Evolutionary conservation across 1,140 invertebrate genomes (phyloP), one percentile per base, ranked within the genome.

Genomic region (Oedothorax gibbosus): DNA sequence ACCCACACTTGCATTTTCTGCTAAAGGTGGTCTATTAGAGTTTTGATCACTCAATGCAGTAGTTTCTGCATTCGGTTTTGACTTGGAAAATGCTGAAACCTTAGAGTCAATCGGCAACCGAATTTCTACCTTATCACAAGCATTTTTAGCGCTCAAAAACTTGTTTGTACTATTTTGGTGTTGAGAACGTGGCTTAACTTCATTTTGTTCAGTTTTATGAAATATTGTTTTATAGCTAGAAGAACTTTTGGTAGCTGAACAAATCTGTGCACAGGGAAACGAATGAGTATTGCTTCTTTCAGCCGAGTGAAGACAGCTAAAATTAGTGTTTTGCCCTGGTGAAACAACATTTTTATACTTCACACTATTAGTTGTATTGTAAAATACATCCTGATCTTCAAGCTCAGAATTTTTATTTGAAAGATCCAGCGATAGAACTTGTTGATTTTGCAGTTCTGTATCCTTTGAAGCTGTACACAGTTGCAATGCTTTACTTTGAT

Each of bases 41-140:
- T 21, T 6, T 15, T 35, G 12, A 60, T 35, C 20, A 15, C 54
- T 75, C 11, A 15, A 21, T n/a, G 56, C 54, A 75, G 8, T 49
- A 54, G 50, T 20, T 18, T 53, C 11, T 7, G 18, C 9, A 15
- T 79, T 68, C 54, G 51, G n/a, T 50, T n/a, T 7, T 4, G 35
- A 64, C 12, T 15, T 49, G 15, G n/a, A 62, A 21, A 51, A 20
- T 54, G 35, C n/a, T n/a, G 49, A 9, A 77, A 35, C 51, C 21
- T 64, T 65, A 18, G 21, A 53, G 53, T 65, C 62, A 77, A 20
- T 50, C 21, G 49, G 11, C 21, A n/a, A 51, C 60, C 49, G 60
- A 10, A 77, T 15, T 77, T 79, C 77, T 21, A 20, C 50, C n/a
- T 79, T 79, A 79, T 79, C 77, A 79, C 77, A 79, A 68, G 54